These are phyloP conservation scores for Amblyteles armatorius DNA, from an alignment of 2,888 invertebrate species.

Conservation along the genomic window DNA sequence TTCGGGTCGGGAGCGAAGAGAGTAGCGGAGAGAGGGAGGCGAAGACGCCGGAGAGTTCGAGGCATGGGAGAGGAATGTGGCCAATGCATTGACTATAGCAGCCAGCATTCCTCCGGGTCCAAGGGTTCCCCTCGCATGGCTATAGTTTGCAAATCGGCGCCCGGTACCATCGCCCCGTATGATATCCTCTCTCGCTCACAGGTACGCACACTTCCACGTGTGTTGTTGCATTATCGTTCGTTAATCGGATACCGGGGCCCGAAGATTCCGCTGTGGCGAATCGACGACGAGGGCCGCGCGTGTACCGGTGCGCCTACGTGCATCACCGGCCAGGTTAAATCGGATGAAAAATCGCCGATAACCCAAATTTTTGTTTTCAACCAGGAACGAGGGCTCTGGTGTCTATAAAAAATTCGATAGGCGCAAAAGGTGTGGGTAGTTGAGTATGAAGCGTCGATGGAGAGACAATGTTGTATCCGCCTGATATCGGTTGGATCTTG, in stretches of 20 bases:
- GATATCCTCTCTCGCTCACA: constrained; percentile 35
- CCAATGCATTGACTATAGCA: constrained; percentile 83
- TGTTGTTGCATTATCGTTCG: constrained; percentile 65
- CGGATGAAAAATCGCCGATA: neutral
- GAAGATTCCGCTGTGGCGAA: constrained; percentile 41
- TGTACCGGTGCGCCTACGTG: neutral
- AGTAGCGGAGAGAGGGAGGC: neutral
- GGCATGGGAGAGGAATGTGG: constrained; percentile 84
- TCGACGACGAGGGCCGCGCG: neutral
- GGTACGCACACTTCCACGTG: constrained; percentile 41
- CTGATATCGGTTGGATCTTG: too few relatives aligned
- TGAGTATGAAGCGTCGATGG: too few relatives aligned
- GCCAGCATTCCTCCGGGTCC: constrained; percentile 78
- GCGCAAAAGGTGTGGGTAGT: too few relatives aligned
- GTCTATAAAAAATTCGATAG: too few relatives aligned
- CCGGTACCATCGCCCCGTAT: constrained; percentile 44
- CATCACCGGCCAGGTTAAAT: neutral
- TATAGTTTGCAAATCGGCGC: constrained; percentile 80
- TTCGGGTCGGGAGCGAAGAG: constrained; percentile 14
- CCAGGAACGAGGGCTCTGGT: too few relatives aligned
- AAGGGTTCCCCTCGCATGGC: constrained; percentile 66
- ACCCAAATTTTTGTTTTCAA: neutral
- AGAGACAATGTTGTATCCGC: too few relatives aligned
- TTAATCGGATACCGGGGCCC: constrained; percentile 61
- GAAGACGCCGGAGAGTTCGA: constrained; percentile 74